phyloP scores from a whole-genome alignment of 2,888 invertebrate genomes.

The Himalopsyche japonica region DNA sequence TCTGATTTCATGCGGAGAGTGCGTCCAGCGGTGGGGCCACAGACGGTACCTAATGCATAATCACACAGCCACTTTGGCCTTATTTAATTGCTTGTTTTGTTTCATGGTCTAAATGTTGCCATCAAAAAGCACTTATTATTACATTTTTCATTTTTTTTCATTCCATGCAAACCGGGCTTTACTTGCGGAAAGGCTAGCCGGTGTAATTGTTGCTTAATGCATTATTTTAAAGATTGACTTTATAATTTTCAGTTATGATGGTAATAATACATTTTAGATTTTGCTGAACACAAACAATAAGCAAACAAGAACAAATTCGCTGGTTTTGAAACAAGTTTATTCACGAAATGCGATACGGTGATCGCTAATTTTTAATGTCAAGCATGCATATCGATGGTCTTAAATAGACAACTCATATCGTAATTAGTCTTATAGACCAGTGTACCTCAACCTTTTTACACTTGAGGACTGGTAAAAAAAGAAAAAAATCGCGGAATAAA shows the following conservation, averaged over 20 bases:
- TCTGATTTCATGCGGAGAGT: no score
- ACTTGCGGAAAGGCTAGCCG: neutral
- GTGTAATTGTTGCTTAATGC: neutral
- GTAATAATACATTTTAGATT: neutral
- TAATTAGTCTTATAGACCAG: no score
- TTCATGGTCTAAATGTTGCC: conserved; percentile 34
- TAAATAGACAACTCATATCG: no score
- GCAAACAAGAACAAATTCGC: neutral
- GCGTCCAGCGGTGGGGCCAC: neutral
- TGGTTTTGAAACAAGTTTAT: neutral
- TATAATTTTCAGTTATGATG: neutral
- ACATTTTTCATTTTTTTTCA: conserved; percentile 9
- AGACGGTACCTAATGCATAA: neutral
- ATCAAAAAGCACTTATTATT: conserved; percentile 30
- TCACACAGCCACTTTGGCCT: neutral
- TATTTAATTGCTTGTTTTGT: conserved; percentile 28
- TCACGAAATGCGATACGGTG: no score
- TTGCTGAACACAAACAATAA: neutral
- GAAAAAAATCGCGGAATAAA: no score
- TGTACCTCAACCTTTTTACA: no score
- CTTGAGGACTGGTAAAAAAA: no score
- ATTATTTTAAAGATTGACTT: neutral
- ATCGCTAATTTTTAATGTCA: no score
- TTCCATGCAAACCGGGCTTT: neutral
- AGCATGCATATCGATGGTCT: no score